Evolutionary conservation across 2,113 vertebrate species (phyloP).

Genomic region (Sigmodon hispidus): DNA sequence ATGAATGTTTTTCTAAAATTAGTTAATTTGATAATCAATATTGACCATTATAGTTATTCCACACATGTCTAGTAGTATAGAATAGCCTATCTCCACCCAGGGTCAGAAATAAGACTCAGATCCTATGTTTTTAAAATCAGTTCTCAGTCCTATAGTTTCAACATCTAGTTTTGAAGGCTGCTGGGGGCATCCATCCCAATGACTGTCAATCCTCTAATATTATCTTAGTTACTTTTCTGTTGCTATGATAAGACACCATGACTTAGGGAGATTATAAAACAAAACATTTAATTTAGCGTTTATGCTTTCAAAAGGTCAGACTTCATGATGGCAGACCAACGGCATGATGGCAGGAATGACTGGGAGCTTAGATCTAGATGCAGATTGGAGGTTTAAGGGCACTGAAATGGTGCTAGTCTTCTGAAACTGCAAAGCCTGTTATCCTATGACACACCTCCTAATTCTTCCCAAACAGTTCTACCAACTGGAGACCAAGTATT

Average conservation of each 20-base stretch:
- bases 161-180: not conserved
- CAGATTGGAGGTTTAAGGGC: not conserved
- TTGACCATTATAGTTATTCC: not conserved
- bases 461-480: not conserved
- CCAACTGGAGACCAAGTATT: not conserved
- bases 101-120: not conserved
- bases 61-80: not conserved
- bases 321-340: not conserved
- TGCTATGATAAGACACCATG: not conserved
- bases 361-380: not conserved
- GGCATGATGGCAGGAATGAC: not conserved
- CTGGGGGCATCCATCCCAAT: not conserved
- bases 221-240: not conserved
- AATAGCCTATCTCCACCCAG: not conserved
- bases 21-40: not conserved
- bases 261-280: not conserved
- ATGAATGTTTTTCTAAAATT: not conserved
- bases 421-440: not conserved
- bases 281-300: not conserved
- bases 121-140: not conserved
- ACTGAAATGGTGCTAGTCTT: not conserved
- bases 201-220: not conserved
- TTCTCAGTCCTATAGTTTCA: not conserved
- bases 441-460: not conserved
- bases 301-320: not conserved